Base-by-base conservation (phyloP, 2,797 vertebrate species). In the Ceyx erithaca region DNA sequence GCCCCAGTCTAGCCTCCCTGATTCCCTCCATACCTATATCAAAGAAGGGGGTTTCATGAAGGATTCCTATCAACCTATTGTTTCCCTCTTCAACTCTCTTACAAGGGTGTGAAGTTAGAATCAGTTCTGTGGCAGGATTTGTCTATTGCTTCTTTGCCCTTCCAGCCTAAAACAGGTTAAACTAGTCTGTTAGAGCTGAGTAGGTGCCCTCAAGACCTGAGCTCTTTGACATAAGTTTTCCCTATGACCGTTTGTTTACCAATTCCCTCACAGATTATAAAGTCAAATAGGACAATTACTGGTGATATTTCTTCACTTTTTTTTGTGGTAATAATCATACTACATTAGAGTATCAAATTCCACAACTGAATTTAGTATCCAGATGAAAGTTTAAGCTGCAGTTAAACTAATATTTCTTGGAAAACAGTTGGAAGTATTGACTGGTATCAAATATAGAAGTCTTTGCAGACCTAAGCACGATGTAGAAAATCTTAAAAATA, bases 1-100 rank as follows among this genome's bases (percentile, higher is more conserved):
- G 2, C 4, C 35, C 4, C 12, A 41, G 7, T 3, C n/a, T 8
- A 73, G 5, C 9, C 5, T 68, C 37, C 55, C 35, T 22, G 25
- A n/a, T 54, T 69, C n/a, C 13, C 3, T 62, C 31, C 22, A 15
- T 23, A 49, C 3, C 19, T 58, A 17, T 1, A n/a, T 8, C 4
- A 86, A 68, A 52, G 14, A 0, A 2, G 4, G 3, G 5, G 0
- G 1, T 5, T 78, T 84, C 26, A 66, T 12, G 6, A 1, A 0
- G 5, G 4, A 4, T 78, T 80, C 72, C 35, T 55, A 13, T 30
- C 18, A 59, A 9, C 4, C 3, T 59, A 14, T 43, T 6, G 1
- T 75, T 80, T 90, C 37, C 33, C 43, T 48, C 14, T 17, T 30
- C 12, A 71, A 31, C 11, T 15, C 18, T 46, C 2, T 51, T 41